phyloP scores from a whole-genome alignment of 2,113 vertebrate genomes.

The mouse (Mus musculus) region GRCm39 chr2:160596501-160597000 shows the following conservation, averaged over 20 bases:
- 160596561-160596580: constrained; percentile 95
- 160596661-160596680: constrained; percentile 81
- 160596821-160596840: constrained; percentile 98
- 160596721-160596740: constrained; percentile 96
- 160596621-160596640: fast-evolving
- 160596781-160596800: constrained; percentile 98
- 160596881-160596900: not conserved
- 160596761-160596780: constrained; percentile 98
- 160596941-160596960: not conserved
- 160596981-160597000: not conserved
- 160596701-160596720: constrained; percentile 98
- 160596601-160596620: constrained; percentile 85
- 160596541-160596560: constrained; percentile 98
- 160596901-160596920: not conserved
- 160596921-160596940: no score
- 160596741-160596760: constrained; percentile 97
- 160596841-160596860: constrained; percentile 99
- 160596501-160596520: constrained; percentile 95
- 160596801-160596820: constrained; percentile 99
- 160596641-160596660: not conserved
- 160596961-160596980: no score
- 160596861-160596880: constrained; percentile 86
- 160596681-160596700: constrained; percentile 99
- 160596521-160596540: constrained; percentile 98
- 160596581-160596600: constrained; percentile 98